Conservation (phyloP, 2,797 vertebrate species). For the Anguilla obscura region DNA sequence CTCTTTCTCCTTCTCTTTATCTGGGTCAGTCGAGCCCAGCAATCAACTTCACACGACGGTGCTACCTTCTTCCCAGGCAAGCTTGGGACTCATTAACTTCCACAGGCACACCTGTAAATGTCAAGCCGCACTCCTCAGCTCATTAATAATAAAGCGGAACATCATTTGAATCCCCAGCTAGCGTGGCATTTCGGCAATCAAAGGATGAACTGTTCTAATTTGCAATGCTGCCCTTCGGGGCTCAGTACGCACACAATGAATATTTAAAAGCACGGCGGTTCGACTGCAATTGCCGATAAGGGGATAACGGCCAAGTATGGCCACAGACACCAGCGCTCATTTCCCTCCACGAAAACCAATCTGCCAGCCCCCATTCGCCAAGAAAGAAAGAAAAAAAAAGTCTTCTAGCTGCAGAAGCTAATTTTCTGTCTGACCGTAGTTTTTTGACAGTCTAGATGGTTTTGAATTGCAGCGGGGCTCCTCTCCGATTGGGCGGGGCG, state of each 20-base stretch:
- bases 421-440: constrained; percentile 3
- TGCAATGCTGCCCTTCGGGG: constrained; percentile 67
- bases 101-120: constrained; percentile 69
- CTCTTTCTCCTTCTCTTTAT: constrained; percentile 12
- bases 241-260: constrained; percentile 73
- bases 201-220: constrained; percentile 69
- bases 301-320: constrained; percentile 21
- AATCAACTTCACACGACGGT: constrained; percentile 26
- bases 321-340: constrained; percentile 54
- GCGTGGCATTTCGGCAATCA: constrained; percentile 73
- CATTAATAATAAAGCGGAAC: constrained; percentile 74
- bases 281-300: constrained; percentile 65
- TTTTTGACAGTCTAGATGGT: not conserved
- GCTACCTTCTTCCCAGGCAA: constrained; percentile 23
- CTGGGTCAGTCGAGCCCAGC: constrained; percentile 38
- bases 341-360: constrained; percentile 47
- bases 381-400: not conserved
- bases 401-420: not conserved
- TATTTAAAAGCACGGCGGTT: constrained; percentile 68
- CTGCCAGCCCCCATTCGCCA: not conserved
- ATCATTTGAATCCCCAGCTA: constrained; percentile 65
- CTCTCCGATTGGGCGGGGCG: not conserved
- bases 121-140: constrained; percentile 64
- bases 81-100: constrained; percentile 67
- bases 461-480: not conserved